Conservation (phyloP, 1,140 invertebrate genomes). For the Drosophila baimaii region DNA sequence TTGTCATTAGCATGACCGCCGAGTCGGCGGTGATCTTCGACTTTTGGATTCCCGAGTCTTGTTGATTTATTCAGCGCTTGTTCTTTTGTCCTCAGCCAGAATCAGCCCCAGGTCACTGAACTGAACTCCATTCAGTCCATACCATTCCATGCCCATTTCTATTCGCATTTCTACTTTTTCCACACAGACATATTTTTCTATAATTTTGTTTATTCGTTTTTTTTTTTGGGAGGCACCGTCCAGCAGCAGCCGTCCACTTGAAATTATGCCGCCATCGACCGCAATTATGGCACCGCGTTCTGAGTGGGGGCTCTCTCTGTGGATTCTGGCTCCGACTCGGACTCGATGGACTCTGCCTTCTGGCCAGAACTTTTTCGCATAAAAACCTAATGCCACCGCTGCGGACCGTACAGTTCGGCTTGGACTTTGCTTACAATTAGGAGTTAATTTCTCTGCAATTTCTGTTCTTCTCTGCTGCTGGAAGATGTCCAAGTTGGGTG, state of each 20-base stretch:
- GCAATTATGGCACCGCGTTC: constrained; percentile 67
- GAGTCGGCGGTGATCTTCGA: constrained; percentile 36
- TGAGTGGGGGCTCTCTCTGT: constrained; percentile 46
- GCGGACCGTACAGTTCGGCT: constrained; percentile 70
- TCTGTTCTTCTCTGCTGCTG: constrained; percentile 1
- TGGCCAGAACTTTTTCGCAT: constrained; percentile 73
- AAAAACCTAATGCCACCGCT: constrained; percentile 68
- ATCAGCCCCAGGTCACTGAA: constrained; percentile 35
- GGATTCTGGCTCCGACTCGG: too few relatives aligned
- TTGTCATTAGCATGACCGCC: constrained; percentile 74
- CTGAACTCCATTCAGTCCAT: too few relatives aligned
- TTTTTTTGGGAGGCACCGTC: constrained; percentile 14
- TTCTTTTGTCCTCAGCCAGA: constrained; percentile 20
- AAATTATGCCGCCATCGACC: constrained; percentile 74
- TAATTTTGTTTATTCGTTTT: constrained; percentile 29
- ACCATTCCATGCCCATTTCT: constrained; percentile 14
- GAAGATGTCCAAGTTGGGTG: constrained; percentile 62
- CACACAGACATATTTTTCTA: neutral
- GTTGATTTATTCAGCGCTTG: constrained; percentile 39
- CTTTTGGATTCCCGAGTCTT: constrained; percentile 26
- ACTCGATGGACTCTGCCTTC: constrained; percentile 2
- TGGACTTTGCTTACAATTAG: constrained; percentile 81
- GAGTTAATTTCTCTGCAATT: constrained; percentile 28
- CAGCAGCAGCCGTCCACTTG: constrained; percentile 56
- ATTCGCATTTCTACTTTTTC: constrained; percentile 18